A percentile compares a stretch with the other conserved stretches of the same genome.
Evolutionary conservation across 2,888 invertebrate genomes (phyloP).

Genomic region (Pyrrhosoma nymphula): DNA sequence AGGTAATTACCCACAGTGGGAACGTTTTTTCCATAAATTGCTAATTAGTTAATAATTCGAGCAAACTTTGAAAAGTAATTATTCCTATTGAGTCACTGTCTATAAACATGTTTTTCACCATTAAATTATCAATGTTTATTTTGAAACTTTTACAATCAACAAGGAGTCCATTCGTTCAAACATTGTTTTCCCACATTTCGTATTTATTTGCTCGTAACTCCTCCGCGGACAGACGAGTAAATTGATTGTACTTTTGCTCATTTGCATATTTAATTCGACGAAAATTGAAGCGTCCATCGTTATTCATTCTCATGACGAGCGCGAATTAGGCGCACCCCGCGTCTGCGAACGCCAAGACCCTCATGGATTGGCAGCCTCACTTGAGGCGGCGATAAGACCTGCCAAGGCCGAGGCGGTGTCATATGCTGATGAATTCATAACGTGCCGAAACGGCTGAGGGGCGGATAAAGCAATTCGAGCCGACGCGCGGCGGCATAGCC

Average conservation of each 20-base stretch:
- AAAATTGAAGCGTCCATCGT: not conserved
- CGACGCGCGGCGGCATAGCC: not conserved
- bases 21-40: not conserved
- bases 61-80: not conserved
- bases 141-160: not conserved
- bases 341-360: not conserved
- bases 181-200: not conserved
- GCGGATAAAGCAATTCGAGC: not conserved
- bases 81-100: not conserved
- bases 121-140: not conserved
- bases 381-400: not conserved
- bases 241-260: not conserved
- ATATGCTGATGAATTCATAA: conserved; percentile 46
- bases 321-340: not conserved
- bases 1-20: not conserved
- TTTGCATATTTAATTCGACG: not conserved
- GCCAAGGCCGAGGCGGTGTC: not conserved
- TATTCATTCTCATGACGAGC: not conserved
- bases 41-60: not conserved
- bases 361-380: not conserved
- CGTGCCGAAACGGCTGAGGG: not conserved
- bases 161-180: not conserved
- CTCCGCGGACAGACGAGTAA: not conserved
- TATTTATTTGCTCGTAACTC: not conserved
- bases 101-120: too few relatives aligned